A percentile compares a stretch with the other conserved stretches of the same genome.
Conservation (phyloP, 2,888 invertebrate genomes). For the Phortica magna region DNA sequence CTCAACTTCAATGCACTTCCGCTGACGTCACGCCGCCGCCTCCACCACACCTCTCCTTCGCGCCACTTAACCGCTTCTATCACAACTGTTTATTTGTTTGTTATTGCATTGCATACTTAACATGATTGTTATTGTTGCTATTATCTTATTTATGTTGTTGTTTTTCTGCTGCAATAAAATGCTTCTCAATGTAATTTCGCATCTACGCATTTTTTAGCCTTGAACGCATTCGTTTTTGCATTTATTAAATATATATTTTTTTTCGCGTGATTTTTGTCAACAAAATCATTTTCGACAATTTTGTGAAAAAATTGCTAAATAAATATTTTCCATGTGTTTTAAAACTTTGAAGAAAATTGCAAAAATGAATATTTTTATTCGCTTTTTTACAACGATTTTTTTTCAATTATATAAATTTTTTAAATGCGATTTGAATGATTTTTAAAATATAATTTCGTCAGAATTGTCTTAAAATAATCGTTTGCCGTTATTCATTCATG, state of each 20-base stretch:
- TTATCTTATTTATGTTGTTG: slow-evolving; percentile 46
- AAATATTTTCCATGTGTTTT: slow-evolving; percentile 52
- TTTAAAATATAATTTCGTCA: no score
- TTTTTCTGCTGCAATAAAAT: slow-evolving; percentile 65
- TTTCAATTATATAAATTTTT: background rate
- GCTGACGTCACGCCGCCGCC: no score
- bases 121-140: slow-evolving; percentile 18
- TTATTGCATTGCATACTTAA: slow-evolving; percentile 49
- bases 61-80: slow-evolving; percentile 6
- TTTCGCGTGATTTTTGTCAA: slow-evolving; percentile 39
- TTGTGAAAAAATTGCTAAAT: slow-evolving; percentile 14
- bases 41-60: no score
- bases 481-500: no score
- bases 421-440: background rate
- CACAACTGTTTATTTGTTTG: slow-evolving; percentile 43
- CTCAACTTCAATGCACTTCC: no score
- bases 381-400: background rate
- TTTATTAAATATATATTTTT: slow-evolving; percentile 7
- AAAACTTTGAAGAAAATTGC: slow-evolving; percentile 22
- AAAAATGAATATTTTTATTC: background rate
- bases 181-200: slow-evolving; percentile 74
- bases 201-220: slow-evolving; percentile 77
- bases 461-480: no score
- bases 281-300: slow-evolving; percentile 22
- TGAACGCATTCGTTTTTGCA: slow-evolving; percentile 55